Percentiles rank a stretch among this genome's conserved stretches.
Conservation (phyloP, 2,113 vertebrate genomes). For the Amia ocellicauda region DNA sequence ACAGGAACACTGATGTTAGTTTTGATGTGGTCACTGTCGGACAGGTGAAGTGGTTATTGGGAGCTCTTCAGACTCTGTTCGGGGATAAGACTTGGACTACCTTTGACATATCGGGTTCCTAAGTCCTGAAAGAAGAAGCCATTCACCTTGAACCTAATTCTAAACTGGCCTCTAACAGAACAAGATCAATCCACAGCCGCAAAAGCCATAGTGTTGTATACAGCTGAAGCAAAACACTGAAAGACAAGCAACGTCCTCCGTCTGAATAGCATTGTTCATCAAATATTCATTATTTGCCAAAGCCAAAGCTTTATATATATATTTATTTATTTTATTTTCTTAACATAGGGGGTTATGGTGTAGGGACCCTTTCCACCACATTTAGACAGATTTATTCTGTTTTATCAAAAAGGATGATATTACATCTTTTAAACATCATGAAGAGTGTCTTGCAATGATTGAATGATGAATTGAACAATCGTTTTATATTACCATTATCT, state of each 20-base stretch:
- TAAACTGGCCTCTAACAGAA: slow-evolving; percentile 10
- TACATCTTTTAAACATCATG: no score
- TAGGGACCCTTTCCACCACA: no score
- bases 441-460: no score
- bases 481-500: no score
- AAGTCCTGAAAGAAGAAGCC: slow-evolving; percentile 37
- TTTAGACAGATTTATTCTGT: no score
- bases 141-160: slow-evolving; percentile 42
- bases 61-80: slow-evolving; percentile 9
- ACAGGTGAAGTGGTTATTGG: slow-evolving; percentile 38
- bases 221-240: slow-evolving; percentile 38
- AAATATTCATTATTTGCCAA: slow-evolving; percentile 50
- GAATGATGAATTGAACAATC: no score
- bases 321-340: no score
- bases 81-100: not conserved
- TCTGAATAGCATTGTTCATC: slow-evolving; percentile 34
- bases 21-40: slow-evolving; percentile 54
- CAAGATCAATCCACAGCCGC: slow-evolving; percentile 36
- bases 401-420: no score
- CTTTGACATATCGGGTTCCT: slow-evolving; percentile 48
- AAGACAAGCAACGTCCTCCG: slow-evolving; percentile 37
- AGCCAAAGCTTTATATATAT: slow-evolving; percentile 34
- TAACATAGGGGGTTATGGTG: slow-evolving; percentile 5
- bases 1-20: slow-evolving; percentile 44
- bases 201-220: slow-evolving; percentile 45